These are phyloP conservation scores for Tetragonisca angustula DNA, from an alignment of 2,888 invertebrate species.

Conservation along the genomic window DNA sequence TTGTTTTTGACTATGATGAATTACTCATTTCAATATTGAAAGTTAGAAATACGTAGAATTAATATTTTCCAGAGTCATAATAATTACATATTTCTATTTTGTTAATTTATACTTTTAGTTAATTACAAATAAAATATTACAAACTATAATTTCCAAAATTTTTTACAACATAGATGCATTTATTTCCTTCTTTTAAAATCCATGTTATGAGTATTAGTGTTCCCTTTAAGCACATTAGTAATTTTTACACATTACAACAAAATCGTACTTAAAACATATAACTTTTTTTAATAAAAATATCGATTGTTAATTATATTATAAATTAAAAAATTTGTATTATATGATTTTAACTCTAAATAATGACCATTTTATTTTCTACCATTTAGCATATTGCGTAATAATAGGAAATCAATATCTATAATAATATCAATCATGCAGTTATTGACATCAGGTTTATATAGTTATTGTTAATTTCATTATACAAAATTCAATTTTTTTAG, in stretches of 20 bases:
- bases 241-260: conserved; percentile 19
- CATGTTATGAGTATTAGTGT: conserved; percentile 30
- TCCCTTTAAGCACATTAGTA: conserved; percentile 3
- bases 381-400: not conserved
- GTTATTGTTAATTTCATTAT: conserved; percentile 22
- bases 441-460: conserved; percentile 35
- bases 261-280: conserved; percentile 13
- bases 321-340: conserved; percentile 27
- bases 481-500: conserved; percentile 17
- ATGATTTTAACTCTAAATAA: conserved; percentile 22
- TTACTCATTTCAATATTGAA: conserved; percentile 11
- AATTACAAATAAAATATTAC: conserved; percentile 14
- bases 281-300: conserved; percentile 24
- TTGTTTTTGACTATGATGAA: conserved; percentile 25
- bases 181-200: not conserved
- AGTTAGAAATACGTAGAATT: conserved; percentile 4
- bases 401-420: conserved; percentile 26
- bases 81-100: not conserved
- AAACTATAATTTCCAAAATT: conserved; percentile 12
- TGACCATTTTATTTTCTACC: not conserved
- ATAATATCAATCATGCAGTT: conserved; percentile 34
- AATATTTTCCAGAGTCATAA: not conserved
- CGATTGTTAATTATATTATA: not conserved
- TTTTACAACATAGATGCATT: conserved; percentile 3
- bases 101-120: not conserved